A percentile compares a stretch with the other conserved stretches of the same genome.
These are phyloP conservation scores for Platorchestia sp. DNA, from an alignment of 1,140 invertebrate species.

Conservation along the genomic window DNA sequence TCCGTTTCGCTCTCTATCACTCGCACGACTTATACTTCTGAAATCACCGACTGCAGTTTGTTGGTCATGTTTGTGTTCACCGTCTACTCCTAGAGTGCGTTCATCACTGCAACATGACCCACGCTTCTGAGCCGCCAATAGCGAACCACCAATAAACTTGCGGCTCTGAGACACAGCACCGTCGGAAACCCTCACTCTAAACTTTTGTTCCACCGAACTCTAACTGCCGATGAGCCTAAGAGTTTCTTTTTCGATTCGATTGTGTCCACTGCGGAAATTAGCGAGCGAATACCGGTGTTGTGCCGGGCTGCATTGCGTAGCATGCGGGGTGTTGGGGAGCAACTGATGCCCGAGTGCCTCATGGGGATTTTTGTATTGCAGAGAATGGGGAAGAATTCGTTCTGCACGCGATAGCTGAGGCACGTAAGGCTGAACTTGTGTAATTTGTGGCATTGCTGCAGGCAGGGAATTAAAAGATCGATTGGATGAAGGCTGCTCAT, in stretches of 20 bases:
- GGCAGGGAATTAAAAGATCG: neutral
- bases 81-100: too few relatives aligned
- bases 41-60: too few relatives aligned
- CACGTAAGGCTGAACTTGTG: neutral
- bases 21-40: too few relatives aligned
- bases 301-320: neutral
- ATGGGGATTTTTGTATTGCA: neutral
- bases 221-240: neutral
- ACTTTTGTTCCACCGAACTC: too few relatives aligned
- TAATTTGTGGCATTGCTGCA: neutral
- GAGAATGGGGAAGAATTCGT: neutral
- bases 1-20: too few relatives aligned
- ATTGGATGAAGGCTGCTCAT: neutral
- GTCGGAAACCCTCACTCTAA: too few relatives aligned
- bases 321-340: neutral
- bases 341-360: neutral
- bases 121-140: too few relatives aligned
- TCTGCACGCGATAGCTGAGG: neutral
- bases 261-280: neutral
- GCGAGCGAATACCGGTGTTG: neutral
- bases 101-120: too few relatives aligned
- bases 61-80: too few relatives aligned
- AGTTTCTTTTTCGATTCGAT: neutral
- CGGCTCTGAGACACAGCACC: too few relatives aligned
- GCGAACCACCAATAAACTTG: too few relatives aligned